A percentile compares a stretch with the other conserved stretches of the same genome.
These are phyloP conservation scores for Podotricha telesiphe DNA, from an alignment of 2,888 invertebrate species.

Conservation along the genomic window DNA sequence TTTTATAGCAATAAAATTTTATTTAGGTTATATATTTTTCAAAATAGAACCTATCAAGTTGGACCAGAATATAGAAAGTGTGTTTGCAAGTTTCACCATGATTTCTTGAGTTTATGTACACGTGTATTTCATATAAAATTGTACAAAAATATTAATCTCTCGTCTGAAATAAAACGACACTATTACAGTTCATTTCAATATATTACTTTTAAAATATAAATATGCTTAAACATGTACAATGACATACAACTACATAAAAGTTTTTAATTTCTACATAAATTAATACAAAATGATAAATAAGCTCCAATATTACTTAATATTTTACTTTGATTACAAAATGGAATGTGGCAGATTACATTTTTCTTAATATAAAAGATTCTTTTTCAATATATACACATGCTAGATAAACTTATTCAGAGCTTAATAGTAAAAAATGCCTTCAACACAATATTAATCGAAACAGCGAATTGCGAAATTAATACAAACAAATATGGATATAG, in stretches of 20 bases:
- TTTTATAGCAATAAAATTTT: too few relatives aligned
- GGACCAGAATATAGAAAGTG: too few relatives aligned
- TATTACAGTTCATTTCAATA: conserved; percentile 57
- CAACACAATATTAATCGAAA: background rate
- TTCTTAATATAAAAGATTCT: background rate
- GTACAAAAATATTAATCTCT: too few relatives aligned
- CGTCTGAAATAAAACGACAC: conserved; percentile 21
- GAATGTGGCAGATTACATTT: conserved; percentile 1
- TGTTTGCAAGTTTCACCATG: too few relatives aligned
- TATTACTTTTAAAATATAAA: conserved; percentile 70
- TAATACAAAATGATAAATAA: conserved; percentile 30
- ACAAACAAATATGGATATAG: background rate
- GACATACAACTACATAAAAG: conserved; percentile 44
- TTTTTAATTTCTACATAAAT: conserved; percentile 34
- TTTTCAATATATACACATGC: background rate
- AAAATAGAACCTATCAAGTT: too few relatives aligned
- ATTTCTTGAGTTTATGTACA: too few relatives aligned
- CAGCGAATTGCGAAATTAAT: background rate
- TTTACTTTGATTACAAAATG: background rate
- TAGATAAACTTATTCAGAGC: background rate
- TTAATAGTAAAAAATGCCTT: background rate
- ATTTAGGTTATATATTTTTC: too few relatives aligned
- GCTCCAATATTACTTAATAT: conserved; percentile 18
- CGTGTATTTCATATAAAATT: too few relatives aligned
- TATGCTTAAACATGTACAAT: conserved; percentile 52